These are phyloP conservation scores for Tribolium madens DNA, from an alignment of 1,140 invertebrate species.

Conservation along the genomic window DNA sequence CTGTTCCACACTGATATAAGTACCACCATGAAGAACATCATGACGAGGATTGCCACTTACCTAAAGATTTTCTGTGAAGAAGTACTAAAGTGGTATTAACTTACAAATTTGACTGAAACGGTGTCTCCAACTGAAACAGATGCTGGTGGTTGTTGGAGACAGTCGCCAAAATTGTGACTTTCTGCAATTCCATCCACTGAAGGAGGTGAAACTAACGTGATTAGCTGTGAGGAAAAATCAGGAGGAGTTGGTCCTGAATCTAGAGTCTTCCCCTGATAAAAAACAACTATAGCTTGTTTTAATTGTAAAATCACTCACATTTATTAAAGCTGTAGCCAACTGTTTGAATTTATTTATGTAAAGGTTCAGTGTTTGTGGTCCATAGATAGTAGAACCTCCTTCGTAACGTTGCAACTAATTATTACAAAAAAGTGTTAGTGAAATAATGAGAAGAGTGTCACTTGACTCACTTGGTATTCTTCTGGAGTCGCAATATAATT, in stretches of 20 bases:
- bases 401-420: conserved; percentile 87
- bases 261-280: conserved; percentile 30
- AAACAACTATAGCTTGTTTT: conserved; percentile 5
- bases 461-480: conserved; percentile 84
- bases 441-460: background rate
- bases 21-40: conserved; percentile 71
- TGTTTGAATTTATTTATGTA: conserved; percentile 83
- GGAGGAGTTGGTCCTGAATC: conserved; percentile 46
- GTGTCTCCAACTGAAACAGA: conserved; percentile 31
- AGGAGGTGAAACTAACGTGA: conserved; percentile 37
- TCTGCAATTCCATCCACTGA: conserved; percentile 41
- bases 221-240: conserved; percentile 41
- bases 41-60: conserved; percentile 78
- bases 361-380: conserved; percentile 86
- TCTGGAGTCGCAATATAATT: conserved; percentile 92
- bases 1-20: conserved; percentile 72
- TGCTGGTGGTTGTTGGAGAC: conserved; percentile 47
- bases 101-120: conserved; percentile 54
- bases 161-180: conserved; percentile 47
- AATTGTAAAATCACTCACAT: conserved; percentile 66
- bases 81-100: background rate
- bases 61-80: conserved; percentile 60
- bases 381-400: conserved; percentile 91
- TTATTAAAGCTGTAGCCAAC: conserved; percentile 75
- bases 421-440: background rate